Percentiles rank a stretch among this genome's conserved stretches.
phyloP scores from a whole-genome alignment of 2,113 vertebrate genomes.

The Harpagus bidentatus region DNA sequence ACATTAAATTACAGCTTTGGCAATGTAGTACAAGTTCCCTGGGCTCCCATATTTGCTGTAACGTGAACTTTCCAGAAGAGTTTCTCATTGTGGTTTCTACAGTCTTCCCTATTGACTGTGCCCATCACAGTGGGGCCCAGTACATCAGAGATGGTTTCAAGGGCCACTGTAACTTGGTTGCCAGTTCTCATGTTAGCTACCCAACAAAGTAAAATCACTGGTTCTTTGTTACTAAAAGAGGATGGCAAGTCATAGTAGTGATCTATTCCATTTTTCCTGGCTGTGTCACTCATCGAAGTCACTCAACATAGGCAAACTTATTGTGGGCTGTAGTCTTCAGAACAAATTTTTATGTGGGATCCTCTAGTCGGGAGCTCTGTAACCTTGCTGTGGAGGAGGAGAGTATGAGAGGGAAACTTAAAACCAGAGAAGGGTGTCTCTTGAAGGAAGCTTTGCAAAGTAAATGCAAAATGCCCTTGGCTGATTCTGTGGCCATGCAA shows the following conservation, averaged over 20 bases:
- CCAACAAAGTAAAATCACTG: neutral
- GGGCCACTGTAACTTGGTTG: neutral
- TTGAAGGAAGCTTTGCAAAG: neutral
- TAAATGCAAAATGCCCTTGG: neutral
- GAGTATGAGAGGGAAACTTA: neutral
- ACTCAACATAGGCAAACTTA: neutral
- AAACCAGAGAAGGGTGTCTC: neutral
- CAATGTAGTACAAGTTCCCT: neutral
- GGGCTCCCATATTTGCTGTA: constrained; percentile 5
- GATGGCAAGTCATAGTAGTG: neutral
- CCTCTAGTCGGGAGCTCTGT: neutral
- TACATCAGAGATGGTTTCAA: neutral
- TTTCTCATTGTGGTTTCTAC: neutral
- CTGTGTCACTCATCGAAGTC: neutral
- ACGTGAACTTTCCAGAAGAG: constrained; percentile 7
- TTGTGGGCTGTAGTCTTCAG: neutral
- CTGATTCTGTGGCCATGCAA: neutral
- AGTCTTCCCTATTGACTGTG: neutral
- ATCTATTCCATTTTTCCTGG: neutral
- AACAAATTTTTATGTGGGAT: neutral
- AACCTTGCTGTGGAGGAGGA: neutral
- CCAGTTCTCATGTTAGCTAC: neutral
- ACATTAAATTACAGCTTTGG: constrained; percentile 37
- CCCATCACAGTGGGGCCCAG: neutral
- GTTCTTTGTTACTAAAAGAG: neutral